Evolutionary conservation across 2,888 invertebrate species (phyloP).

Genomic region (Cephus nigrinus): DNA sequence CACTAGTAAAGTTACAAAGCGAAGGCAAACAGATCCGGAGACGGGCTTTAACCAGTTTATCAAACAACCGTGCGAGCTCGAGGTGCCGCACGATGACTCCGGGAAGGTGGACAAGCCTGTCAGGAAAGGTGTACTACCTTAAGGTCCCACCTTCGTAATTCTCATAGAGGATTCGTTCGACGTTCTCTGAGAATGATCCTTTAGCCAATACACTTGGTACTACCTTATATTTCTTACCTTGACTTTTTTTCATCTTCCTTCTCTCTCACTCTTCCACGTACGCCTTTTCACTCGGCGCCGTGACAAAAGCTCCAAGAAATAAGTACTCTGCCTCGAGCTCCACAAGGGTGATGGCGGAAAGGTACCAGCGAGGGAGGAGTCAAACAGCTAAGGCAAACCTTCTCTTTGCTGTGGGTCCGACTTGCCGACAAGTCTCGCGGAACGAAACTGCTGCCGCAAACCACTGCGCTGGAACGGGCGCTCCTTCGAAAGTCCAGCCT

Average conservation of each 20-base stretch:
- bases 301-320: constrained; percentile 1
- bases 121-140: neutral
- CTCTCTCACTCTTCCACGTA: constrained; percentile 5
- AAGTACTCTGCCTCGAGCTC: neutral
- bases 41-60: constrained; percentile 56
- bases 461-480: constrained; percentile 5
- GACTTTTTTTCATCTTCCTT: neutral
- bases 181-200: neutral
- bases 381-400: constrained; percentile 52
- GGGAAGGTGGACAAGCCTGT: neutral
- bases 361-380: constrained; percentile 51
- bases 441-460: constrained; percentile 19
- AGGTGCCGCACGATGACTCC: neutral
- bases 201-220: neutral
- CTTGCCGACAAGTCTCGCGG: constrained; percentile 11
- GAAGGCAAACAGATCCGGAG: constrained; percentile 57
- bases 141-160: neutral
- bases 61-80: constrained; percentile 44
- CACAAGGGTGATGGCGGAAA: neutral
- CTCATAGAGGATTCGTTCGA: neutral
- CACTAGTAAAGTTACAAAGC: constrained; percentile 60
- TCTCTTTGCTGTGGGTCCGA: constrained; percentile 40
- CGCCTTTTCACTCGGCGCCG: constrained; percentile 1
- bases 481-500: neutral
- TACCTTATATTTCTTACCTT: constrained; percentile 16